Percentiles rank a stretch among this genome's conserved stretches.
Conservation (phyloP, 2,888 invertebrate species). For the Drosophila macrothrix region DNA sequence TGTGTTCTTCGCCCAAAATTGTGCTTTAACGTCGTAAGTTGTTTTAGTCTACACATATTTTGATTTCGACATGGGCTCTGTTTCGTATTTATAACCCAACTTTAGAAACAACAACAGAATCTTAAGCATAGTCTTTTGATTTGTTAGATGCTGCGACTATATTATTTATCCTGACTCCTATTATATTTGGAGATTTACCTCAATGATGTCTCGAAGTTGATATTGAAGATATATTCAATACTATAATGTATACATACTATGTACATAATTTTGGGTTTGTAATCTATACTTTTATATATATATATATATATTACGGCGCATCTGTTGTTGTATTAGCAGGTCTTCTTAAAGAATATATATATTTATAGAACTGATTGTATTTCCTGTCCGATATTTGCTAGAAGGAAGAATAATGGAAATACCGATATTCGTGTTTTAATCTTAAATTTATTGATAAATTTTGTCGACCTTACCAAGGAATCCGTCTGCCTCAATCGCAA, state of each 20-base stretch:
- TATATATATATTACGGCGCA: neutral
- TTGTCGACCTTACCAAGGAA: neutral
- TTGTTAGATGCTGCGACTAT: constrained; percentile 10
- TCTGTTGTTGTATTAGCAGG: neutral
- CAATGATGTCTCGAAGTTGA: constrained; percentile 2
- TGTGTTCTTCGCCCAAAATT: constrained; percentile 42
- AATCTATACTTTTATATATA: neutral
- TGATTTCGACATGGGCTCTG: constrained; percentile 59
- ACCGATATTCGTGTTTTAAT: neutral
- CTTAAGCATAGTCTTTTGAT: constrained; percentile 12
- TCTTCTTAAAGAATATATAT: neutral
- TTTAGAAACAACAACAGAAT: constrained; percentile 7
- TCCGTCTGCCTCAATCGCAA: neutral
- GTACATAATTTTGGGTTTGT: neutral
- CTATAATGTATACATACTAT: neutral
- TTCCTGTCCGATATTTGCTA: constrained; percentile 22
- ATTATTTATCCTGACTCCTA: neutral
- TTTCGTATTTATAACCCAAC: constrained; percentile 79
- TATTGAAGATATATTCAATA: constrained; percentile 1
- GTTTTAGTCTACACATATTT: constrained; percentile 41
- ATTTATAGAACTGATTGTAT: neutral
- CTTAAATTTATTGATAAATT: neutral
- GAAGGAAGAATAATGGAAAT: neutral
- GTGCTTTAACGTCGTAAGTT: constrained; percentile 40
- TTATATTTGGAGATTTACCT: neutral